These are phyloP conservation scores for Eumaeus atala DNA, from an alignment of 1,140 invertebrate species.

Conservation along the genomic window DNA sequence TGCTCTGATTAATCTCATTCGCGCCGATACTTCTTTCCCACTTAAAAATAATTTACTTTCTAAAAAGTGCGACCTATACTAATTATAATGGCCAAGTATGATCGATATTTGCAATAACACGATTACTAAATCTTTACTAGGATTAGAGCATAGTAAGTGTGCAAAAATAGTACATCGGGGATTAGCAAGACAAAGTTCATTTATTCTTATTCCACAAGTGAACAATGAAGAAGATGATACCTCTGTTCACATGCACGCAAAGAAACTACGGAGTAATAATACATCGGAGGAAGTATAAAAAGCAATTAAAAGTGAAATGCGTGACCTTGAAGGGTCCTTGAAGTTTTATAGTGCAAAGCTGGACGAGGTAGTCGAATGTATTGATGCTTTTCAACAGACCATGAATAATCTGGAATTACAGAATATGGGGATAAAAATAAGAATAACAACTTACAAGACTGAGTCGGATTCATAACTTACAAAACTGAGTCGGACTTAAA, in stretches of 20 bases:
- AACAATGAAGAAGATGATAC: not conserved
- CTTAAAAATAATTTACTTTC: no score
- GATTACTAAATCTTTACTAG: not conserved
- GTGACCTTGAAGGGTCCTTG: slow-evolving; percentile 5
- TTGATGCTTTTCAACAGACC: slow-evolving; percentile 11
- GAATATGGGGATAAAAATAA: slow-evolving; percentile 14
- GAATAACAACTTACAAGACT: slow-evolving; percentile 13
- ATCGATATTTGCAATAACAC: slow-evolving; percentile 3
- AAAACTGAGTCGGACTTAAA: no score
- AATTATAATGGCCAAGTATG: no score
- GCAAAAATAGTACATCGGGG: slow-evolving; percentile 3
- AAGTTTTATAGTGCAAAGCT: slow-evolving; percentile 17
- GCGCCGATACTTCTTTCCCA: no score
- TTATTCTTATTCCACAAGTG: not conserved
- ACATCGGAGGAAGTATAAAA: slow-evolving; percentile 2
- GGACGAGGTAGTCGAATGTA: slow-evolving; percentile 11
- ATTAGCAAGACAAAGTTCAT: not conserved
- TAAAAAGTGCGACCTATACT: no score
- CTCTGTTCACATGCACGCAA: not conserved
- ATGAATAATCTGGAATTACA: slow-evolving; percentile 6
- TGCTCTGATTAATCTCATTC: no score
- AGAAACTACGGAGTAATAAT: slow-evolving; percentile 3
- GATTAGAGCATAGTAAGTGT: slow-evolving; percentile 2
- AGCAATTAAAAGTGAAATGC: slow-evolving; percentile 12
- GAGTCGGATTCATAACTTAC: no score